A percentile compares a stretch with the other conserved stretches of the same genome.
These are phyloP conservation scores for Parapristionchus giblindavisi DNA, from an alignment of 2,888 invertebrate species.

Conservation along the genomic window DNA sequence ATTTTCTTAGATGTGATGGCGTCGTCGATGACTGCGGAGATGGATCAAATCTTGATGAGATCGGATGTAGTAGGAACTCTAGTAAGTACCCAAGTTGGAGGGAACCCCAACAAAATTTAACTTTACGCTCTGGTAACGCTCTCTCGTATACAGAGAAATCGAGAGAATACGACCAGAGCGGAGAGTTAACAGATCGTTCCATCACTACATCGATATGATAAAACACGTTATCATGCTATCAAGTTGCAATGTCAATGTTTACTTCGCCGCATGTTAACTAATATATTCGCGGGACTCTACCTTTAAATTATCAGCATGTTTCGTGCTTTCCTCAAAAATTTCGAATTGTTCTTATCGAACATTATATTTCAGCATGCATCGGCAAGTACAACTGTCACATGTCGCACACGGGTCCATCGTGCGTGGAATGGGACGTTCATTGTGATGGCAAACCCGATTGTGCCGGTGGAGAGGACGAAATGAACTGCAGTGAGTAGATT, in stretches of 20 bases:
- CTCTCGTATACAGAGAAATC: no score
- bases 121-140: no score
- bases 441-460: conserved; percentile 66
- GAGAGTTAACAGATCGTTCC: no score
- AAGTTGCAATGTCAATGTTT: no score
- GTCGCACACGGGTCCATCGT: conserved; percentile 54
- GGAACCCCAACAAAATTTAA: no score
- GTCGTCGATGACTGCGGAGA: conserved; percentile 66
- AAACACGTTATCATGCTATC: no score
- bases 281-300: no score
- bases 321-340: no score
- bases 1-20: conserved; percentile 59
- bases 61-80: conserved; percentile 63
- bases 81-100: conserved; percentile 53
- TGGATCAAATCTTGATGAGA: conserved; percentile 67
- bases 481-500: conserved; percentile 61
- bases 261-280: no score
- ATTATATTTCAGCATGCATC: conserved; percentile 57
- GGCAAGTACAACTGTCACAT: conserved; percentile 65
- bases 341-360: neutral
- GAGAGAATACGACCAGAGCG: no score
- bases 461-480: conserved; percentile 66
- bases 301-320: no score
- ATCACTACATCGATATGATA: no score
- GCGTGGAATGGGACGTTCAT: conserved; percentile 59